phyloP scores from a whole-genome alignment of 2,113 vertebrate genomes.

The Madoqua kirkii region DNA sequence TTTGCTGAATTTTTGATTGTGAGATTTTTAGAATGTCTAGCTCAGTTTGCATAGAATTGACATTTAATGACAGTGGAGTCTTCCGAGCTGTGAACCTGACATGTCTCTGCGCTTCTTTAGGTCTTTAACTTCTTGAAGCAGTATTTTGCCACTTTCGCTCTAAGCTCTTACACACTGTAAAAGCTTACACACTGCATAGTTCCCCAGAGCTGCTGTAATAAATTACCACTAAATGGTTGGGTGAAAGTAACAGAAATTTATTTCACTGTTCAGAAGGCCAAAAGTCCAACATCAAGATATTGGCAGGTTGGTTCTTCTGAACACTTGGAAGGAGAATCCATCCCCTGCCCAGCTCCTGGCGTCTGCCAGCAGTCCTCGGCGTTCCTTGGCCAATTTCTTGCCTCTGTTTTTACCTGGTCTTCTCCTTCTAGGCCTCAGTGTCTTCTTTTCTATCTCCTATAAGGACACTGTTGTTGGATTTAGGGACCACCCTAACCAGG shows the following conservation, averaged over 20 bases:
- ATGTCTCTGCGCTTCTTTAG: neutral
- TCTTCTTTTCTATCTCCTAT: neutral
- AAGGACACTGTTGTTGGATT: neutral
- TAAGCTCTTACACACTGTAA: neutral
- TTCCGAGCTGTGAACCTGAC: neutral
- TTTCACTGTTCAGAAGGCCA: neutral
- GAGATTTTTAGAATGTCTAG: neutral
- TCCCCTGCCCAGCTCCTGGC: neutral
- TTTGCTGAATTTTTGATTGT: neutral
- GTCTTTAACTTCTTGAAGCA: neutral
- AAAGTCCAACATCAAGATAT: neutral
- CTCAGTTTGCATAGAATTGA: neutral
- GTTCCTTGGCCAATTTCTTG: neutral
- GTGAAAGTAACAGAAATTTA: neutral
- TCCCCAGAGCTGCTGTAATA: neutral
- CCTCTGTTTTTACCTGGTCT: neutral
- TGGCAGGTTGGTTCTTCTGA: neutral
- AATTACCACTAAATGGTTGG: neutral
- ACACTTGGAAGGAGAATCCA: neutral
- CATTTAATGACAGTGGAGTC: neutral
- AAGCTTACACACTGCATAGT: neutral
- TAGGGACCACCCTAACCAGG: neutral
- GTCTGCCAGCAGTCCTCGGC: neutral
- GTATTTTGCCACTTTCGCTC: neutral
- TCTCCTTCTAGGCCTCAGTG: neutral